Conservation (phyloP, 1,140 invertebrate species). For the Hestina assimilis region DNA sequence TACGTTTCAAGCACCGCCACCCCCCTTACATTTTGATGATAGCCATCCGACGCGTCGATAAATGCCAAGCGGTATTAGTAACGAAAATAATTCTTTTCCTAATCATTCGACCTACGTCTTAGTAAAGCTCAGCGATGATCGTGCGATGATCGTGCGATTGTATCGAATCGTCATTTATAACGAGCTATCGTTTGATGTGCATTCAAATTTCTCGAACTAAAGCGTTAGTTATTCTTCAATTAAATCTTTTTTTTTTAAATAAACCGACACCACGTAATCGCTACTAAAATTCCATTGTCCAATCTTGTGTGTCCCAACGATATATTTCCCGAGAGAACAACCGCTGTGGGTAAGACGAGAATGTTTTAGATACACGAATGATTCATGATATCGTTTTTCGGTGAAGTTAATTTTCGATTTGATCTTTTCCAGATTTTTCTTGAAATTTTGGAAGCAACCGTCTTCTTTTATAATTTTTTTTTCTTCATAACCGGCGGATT, state of each 20-base stretch:
- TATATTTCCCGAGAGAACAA: conserved; percentile 66
- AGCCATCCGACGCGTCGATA: conserved; percentile 62
- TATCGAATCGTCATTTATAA: conserved; percentile 36
- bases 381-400: conserved; percentile 59
- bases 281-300: conserved; percentile 73
- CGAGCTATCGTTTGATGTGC: conserved; percentile 35
- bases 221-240: conserved; percentile 67
- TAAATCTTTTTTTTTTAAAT: conserved; percentile 60
- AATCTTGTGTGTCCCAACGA: conserved; percentile 54
- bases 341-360: conserved; percentile 63
- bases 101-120: conserved; percentile 52
- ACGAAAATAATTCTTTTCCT: conserved; percentile 45
- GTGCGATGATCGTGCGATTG: conserved; percentile 38
- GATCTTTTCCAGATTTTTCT: conserved; percentile 33
- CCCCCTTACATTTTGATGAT: conserved; percentile 64
- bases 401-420: conserved; percentile 39
- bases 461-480: conserved; percentile 39
- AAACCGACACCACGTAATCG: conserved; percentile 63
- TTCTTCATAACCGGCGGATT: conserved; percentile 23
- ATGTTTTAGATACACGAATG: conserved; percentile 70
- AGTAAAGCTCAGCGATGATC: conserved; percentile 59
- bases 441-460: conserved; percentile 35
- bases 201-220: conserved; percentile 62
- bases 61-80: conserved; percentile 72
- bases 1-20: conserved; percentile 71